phyloP scores from a whole-genome alignment of 2,797 vertebrate species.

The Etheostoma perlongum region DNA sequence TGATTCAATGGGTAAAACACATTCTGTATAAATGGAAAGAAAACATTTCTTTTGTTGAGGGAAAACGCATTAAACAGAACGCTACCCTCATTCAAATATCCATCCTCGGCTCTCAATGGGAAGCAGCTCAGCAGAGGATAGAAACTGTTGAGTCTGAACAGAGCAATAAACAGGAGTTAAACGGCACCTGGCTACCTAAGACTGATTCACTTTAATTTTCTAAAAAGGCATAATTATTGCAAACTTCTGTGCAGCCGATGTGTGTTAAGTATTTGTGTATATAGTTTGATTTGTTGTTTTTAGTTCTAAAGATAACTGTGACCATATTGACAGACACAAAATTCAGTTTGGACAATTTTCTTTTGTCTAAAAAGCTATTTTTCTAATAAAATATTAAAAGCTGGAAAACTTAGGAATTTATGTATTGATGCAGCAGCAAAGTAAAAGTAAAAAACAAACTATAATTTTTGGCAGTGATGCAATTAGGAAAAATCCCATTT shows the following conservation, averaged over 20 bases:
- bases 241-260: not conserved
- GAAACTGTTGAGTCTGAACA: constrained; percentile 22
- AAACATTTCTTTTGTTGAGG: constrained; percentile 30
- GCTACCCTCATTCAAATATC: constrained; percentile 29
- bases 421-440: constrained; percentile 52
- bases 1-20: constrained; percentile 44
- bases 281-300: not conserved
- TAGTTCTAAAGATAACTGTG: not conserved
- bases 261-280: not conserved
- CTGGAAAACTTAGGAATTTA: constrained; percentile 29
- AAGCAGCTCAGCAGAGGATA: constrained; percentile 21
- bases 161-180: constrained; percentile 20
- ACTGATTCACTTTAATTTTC: constrained; percentile 5
- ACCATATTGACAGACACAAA: constrained; percentile 11
- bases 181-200: constrained; percentile 4
- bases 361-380: constrained; percentile 9
- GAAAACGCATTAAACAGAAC: constrained; percentile 34
- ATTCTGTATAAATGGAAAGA: not conserved
- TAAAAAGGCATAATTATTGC: constrained; percentile 8
- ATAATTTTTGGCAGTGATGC: constrained; percentile 48
- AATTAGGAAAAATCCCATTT: constrained; percentile 37
- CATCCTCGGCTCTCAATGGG: constrained; percentile 20
- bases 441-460: constrained; percentile 51
- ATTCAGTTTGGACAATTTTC: constrained; percentile 16
- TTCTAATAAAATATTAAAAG: constrained; percentile 23